Base-by-base conservation (phyloP, 1,140 invertebrate genomes). In the Drosophila arawakana region DNA sequence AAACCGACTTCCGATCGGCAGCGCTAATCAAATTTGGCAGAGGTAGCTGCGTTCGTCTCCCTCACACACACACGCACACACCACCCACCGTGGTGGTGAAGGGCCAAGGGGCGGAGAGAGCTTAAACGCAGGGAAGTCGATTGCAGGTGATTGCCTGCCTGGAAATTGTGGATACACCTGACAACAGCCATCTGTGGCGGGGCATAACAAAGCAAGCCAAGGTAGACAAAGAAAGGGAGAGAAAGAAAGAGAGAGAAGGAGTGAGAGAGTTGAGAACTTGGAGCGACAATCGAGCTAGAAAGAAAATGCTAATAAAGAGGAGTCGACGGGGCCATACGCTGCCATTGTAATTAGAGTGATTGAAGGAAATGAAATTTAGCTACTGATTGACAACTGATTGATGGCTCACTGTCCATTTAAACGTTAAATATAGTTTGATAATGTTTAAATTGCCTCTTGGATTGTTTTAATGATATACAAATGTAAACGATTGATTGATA, bases 121-220 rank as follows among this genome's bases (percentile, higher is more conserved):
- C 11, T 18, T 4, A 30, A 30, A 30, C 0, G 25, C 25, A 49
- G 37, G 41, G 15, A 7, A 2, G 39, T 18, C 8, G 18, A 35
- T 18, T 35, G 47, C 57, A 67, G 70, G 34, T 62, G 59, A 43
- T 21, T 52, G 34, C 9, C 71, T 63, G 35, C 60, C 74, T 75
- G 79, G 63, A 77, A 69, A 74, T 70, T 67, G 80, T 65, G 76
- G 82, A 74, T 55, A 68, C 61, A 79, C 82, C 86, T 85, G 76
- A 71, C 82, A 76, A 85, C 73, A 79, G 82, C 82, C 82, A 85
- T 79, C 82, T 86, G 82, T 71, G 77, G 82, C 60, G 44, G 37
- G 13, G 30, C 58, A 73, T 52, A 25, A 37, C 39, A 63, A 71
- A 41, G 25, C 25, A 55, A 63, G 25, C 18, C 25, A 55, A 62